These are phyloP conservation scores for Melieria picta DNA, from an alignment of 2,888 invertebrate species.

Conservation along the genomic window DNA sequence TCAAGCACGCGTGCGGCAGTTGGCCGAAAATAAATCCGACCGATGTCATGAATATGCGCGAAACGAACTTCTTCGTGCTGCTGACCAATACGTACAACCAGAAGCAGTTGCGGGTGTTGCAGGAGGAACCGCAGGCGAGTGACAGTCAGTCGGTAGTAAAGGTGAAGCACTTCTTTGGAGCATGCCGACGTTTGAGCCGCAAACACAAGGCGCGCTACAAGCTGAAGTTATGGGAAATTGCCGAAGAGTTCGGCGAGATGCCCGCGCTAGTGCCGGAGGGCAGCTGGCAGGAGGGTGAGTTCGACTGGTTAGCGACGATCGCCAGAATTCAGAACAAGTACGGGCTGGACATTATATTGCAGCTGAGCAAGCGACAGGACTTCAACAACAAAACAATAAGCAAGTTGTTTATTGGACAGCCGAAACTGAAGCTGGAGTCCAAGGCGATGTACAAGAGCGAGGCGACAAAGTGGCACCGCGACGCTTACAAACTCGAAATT, in stretches of 20 bases:
- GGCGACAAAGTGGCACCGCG: conserved; percentile 42
- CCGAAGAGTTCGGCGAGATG: conserved; percentile 55
- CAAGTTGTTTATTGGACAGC: conserved; percentile 57
- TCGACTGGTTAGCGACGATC: conserved; percentile 56
- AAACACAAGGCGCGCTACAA: conserved; percentile 39
- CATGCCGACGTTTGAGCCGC: conserved; percentile 51
- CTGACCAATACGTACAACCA: conserved; percentile 51
- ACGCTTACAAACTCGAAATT: conserved; percentile 39
- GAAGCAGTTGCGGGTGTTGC: conserved; percentile 52
- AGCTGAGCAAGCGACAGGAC: conserved; percentile 47
- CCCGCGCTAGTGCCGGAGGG: conserved; percentile 49
- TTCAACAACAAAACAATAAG: conserved; percentile 44
- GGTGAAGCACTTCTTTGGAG: conserved; percentile 58
- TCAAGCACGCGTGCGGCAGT: conserved; percentile 58
- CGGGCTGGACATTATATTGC: conserved; percentile 57
- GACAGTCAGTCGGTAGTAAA: conserved; percentile 38
- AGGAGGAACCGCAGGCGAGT: conserved; percentile 45
- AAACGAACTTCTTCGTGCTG: conserved; percentile 53
- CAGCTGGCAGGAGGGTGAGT: conserved; percentile 43
- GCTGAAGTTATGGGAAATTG: conserved; percentile 47
- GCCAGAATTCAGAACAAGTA: conserved; percentile 53
- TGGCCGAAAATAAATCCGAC: conserved; percentile 59
- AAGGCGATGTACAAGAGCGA: conserved; percentile 44
- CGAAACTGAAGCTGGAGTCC: conserved; percentile 42
- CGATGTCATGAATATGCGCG: conserved; percentile 45